Percentiles rank a stretch among this genome's conserved stretches.
Conservation (phyloP, 2,797 vertebrate species). For the Cuculus canorus region DNA sequence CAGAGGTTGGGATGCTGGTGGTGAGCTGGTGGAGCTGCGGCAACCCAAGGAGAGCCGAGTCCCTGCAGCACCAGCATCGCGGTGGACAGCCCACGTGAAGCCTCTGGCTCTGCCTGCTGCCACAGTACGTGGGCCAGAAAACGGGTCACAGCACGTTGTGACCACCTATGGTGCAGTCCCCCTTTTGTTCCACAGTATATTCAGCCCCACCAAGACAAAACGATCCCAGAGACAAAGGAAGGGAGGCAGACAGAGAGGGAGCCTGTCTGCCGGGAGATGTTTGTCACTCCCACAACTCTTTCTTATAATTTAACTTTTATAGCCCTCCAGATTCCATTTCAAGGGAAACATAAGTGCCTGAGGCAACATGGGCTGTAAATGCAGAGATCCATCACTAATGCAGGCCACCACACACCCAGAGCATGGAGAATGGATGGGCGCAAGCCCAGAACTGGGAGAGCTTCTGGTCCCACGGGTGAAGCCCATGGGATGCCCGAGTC, state of each 20-base stretch:
- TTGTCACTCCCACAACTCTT: background rate
- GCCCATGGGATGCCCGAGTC: accelerated
- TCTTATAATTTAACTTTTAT: background rate
- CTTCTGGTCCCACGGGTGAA: background rate
- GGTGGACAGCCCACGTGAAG: accelerated
- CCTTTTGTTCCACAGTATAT: background rate
- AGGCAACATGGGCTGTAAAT: background rate
- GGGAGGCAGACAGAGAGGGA: background rate
- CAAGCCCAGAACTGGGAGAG: background rate
- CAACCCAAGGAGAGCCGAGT: background rate
- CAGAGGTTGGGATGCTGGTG: background rate
- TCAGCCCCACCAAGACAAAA: background rate
- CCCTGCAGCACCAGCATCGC: accelerated
- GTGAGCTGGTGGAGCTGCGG: background rate
- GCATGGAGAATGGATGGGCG: accelerated
- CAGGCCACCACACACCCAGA: background rate
- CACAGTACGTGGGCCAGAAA: accelerated
- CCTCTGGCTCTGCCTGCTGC: background rate
- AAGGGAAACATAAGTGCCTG: background rate
- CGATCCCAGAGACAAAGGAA: background rate
- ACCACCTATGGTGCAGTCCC: background rate
- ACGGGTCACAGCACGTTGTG: accelerated
- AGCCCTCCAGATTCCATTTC: background rate
- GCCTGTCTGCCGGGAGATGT: background rate
- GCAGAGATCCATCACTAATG: background rate